Conservation (phyloP, 2,113 vertebrate genomes). For the Lathamus discolor region DNA sequence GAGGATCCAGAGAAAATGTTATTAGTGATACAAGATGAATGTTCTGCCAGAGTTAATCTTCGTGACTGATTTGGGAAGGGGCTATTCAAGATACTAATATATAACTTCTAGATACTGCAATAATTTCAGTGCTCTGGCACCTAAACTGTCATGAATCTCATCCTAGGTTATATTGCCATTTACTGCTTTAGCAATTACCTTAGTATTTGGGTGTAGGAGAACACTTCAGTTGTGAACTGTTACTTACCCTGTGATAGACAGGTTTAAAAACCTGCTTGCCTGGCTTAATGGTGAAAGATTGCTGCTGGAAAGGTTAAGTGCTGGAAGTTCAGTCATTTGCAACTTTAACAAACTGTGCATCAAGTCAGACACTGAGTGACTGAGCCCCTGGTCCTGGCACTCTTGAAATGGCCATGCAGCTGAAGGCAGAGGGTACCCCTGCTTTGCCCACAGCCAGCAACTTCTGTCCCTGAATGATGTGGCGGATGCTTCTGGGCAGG, state of each 20-base stretch:
- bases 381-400: not conserved
- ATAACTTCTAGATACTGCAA: not conserved
- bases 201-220: not conserved
- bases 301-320: not conserved
- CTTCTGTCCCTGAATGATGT: not conserved
- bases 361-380: not conserved
- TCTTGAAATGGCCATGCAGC: not conserved
- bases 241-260: not conserved
- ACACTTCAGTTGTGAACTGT: not conserved
- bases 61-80: not conserved
- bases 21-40: not conserved
- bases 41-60: not conserved
- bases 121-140: not conserved
- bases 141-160: not conserved
- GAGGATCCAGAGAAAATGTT: not conserved
- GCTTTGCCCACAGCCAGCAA: not conserved
- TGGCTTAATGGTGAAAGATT: not conserved
- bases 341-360: not conserved
- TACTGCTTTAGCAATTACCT: slow-evolving; percentile 1
- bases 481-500: not conserved
- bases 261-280: slow-evolving; percentile 15
- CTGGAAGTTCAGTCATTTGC: not conserved
- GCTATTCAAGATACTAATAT: not conserved
- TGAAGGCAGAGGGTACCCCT: not conserved
- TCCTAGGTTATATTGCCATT: not conserved